phyloP scores from a whole-genome alignment of 2,113 vertebrate species.

The Hyaena hyaena region DNA sequence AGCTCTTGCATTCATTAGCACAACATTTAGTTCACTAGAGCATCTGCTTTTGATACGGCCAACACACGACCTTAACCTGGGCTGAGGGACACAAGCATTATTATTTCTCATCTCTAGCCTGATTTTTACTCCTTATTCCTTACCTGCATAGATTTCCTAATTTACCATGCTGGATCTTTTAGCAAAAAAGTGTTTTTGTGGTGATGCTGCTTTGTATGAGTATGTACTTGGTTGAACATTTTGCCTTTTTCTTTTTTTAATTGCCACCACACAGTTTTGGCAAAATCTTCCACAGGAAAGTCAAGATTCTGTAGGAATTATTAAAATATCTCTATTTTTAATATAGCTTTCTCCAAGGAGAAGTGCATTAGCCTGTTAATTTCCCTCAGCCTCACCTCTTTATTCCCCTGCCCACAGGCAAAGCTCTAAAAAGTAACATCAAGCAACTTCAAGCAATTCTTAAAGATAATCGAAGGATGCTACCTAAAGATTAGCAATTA shows the following conservation, averaged over 20 bases:
- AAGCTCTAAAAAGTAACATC: background rate
- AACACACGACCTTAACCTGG: background rate
- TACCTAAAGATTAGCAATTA: background rate
- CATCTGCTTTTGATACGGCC: background rate
- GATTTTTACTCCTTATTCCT: background rate
- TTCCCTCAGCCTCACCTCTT: background rate
- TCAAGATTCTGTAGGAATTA: background rate
- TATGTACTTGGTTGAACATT: background rate
- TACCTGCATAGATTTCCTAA: background rate
- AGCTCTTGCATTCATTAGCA: background rate
- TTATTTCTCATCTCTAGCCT: background rate
- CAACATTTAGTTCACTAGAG: background rate
- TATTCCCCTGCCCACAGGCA: background rate
- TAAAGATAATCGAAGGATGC: background rate
- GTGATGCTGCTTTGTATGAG: background rate
- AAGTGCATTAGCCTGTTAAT: background rate
- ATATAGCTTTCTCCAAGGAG: background rate
- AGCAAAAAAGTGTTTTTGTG: background rate
- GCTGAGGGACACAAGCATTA: background rate
- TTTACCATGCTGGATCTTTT: background rate
- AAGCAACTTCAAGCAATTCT: background rate
- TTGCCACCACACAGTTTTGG: background rate
- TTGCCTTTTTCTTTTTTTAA: background rate
- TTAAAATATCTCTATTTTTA: conserved; percentile 41
- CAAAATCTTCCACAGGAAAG: conserved; percentile 4